Conservation (phyloP, 2,113 vertebrate species). For the Alouatta palliata region DNA sequence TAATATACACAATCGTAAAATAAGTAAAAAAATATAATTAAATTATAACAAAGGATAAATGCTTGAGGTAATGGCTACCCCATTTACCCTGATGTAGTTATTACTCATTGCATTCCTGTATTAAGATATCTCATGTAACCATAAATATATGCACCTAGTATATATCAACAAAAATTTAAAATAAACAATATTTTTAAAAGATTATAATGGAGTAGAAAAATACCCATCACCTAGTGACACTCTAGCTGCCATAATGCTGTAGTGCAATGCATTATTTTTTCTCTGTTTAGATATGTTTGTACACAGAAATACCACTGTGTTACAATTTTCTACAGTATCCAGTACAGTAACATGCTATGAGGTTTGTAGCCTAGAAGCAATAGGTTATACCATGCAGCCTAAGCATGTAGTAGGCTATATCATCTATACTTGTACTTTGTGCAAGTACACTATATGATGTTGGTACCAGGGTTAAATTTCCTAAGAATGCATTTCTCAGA, state of each 20-base stretch:
- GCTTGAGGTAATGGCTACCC: too few relatives aligned
- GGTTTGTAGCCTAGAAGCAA: not conserved
- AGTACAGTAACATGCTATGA: not conserved
- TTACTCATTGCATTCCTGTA: too few relatives aligned
- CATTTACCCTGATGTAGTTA: too few relatives aligned
- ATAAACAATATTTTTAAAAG: not conserved
- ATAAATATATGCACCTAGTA: too few relatives aligned
- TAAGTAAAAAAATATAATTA: too few relatives aligned
- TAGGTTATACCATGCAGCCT: not conserved
- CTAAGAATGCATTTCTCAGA: not conserved
- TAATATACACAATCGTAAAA: too few relatives aligned
- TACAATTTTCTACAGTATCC: not conserved
- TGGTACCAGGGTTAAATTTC: not conserved
- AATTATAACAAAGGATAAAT: too few relatives aligned
- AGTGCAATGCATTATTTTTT: not conserved
- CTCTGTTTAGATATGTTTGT: not conserved
- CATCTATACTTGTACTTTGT: not conserved
- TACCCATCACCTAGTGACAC: not conserved
- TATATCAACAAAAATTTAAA: too few relatives aligned
- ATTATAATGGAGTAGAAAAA: not conserved
- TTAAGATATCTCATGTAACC: too few relatives aligned
- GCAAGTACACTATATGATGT: not conserved
- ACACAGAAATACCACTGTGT: not conserved
- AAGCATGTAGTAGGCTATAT: not conserved
- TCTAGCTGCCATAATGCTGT: not conserved